Base-by-base conservation (phyloP, 2,888 invertebrate species). In the Megastigmus dorsalis region DNA sequence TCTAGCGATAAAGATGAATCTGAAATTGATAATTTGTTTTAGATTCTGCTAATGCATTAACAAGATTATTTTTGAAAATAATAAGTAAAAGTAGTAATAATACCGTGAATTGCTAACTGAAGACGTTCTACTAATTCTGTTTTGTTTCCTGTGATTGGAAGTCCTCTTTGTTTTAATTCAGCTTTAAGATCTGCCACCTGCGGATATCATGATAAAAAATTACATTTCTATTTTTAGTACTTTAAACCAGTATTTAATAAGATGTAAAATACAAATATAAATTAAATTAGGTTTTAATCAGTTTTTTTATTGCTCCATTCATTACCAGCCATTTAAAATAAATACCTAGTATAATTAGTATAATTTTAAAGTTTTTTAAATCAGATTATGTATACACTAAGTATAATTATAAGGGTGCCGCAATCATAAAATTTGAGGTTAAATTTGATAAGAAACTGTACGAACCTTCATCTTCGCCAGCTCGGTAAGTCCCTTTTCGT, bases 171-270 rank as follows among this genome's bases (percentile, higher is more conserved):
- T 88, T 96, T 96, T 67, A 97, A 88, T 86, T 95, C 95, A 81
- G 93, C 92, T 82, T 94, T 95, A 80, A 97, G 89, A 87, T 97
- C 96, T 13, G 95, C 93, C 38, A 97, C 96, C 93, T 96, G n/a
- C n/a, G n/a, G n/a, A 88, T 90, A 81, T 36, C 18, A 23, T 6
- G 15, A 55, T 7, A 54, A 60, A 28, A 18, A 50, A 26, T 67
- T 20, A n/a, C 9, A 38, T 28, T 50, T 48, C 3, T 30, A 28
- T 26, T 4, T 45, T 7, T 15, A 28, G n/a, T 1, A 7, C 4
- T 9, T 3, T 45, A 48, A 13, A 3, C 3, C 23, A 30, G n/a
- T 18, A 50, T 50, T 10, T n/a, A 10, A 9, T 30, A 15, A 9
- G 5, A n/a, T 4, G n/a, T 30, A 52, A 6, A 3, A n/a, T 41